Base-by-base conservation (phyloP, 1,140 invertebrate genomes). In the Andricus grossulariae region DNA sequence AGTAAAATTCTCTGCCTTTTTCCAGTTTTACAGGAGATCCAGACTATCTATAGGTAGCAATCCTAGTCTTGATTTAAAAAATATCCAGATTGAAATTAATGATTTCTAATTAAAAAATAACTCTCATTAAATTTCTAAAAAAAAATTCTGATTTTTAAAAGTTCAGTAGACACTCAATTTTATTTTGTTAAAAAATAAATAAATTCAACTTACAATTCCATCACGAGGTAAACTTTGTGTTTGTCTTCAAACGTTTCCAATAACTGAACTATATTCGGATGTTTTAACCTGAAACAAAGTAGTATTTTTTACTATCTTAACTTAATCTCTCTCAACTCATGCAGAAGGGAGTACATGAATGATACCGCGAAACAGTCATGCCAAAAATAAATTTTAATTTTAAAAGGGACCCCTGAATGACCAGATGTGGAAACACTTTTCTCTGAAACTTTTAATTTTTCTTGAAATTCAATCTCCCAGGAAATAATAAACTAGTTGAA, bases 181-280 rank as follows among this genome's bases (percentile, higher is more conserved):
- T 32, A 5, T 1, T 55, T 55, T 55, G 12, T 13, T 70, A 76
- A 71, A 45, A 72, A 45, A 74, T 25, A 70, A 76, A 50, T 72
- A 66, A 52, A 8, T 10, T 10, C 66, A 83, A 96, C 96, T 96
- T 93, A 98, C 95, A 99, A 91, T 93, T 99, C 98, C 98, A 99
- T 99, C 50, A 99, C 96, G 73, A 99, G 94, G 92, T 99, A 99
- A 51, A 99, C 98, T 92, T 98, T 98, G 82, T 95, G 95, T 91
- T 99, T 99, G 88, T 99, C 99, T 91, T 99, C 98, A 90, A 96
- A 99, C 12, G 98, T 99, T 93, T 99, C 99, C 85, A 99, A 92
- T 76, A 99, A 93, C 92, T 99, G 98, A 75, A 99, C 98, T 86
- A 99, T 99, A 91, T 99, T 99, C 25, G 98, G 97, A 94, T 99